These are phyloP conservation scores for Lycodopsis pacificus DNA, from an alignment of 2,797 vertebrate genomes.

Conservation along the genomic window DNA sequence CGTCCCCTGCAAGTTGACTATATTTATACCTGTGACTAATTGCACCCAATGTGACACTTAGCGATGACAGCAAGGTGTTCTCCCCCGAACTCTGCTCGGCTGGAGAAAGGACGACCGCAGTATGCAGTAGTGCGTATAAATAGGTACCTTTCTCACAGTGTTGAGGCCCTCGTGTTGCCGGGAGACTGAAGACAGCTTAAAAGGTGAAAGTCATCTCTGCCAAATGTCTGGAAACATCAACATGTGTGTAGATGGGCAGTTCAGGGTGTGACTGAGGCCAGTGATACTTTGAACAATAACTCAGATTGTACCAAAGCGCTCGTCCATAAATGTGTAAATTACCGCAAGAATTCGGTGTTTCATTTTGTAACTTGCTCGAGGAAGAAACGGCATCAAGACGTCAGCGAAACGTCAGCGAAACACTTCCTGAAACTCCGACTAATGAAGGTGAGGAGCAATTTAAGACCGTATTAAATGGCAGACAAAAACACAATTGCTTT, in stretches of 20 bases:
- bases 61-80: slow-evolving; percentile 53
- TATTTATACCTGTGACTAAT: slow-evolving; percentile 84
- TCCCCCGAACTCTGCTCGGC: slow-evolving; percentile 22
- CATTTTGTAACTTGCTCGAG: background rate
- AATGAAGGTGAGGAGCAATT: slow-evolving; percentile 30
- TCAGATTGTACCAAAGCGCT: background rate
- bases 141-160: background rate
- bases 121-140: background rate
- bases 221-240: slow-evolving; percentile 69
- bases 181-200: slow-evolving; percentile 66
- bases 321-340: background rate
- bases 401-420: background rate
- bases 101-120: slow-evolving; percentile 17
- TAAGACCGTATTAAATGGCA: slow-evolving; percentile 23
- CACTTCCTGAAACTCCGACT: background rate
- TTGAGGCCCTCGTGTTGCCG: slow-evolving; percentile 51
- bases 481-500: slow-evolving; percentile 46
- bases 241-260: slow-evolving; percentile 29
- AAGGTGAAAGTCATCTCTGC: slow-evolving; percentile 61
- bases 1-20: slow-evolving; percentile 73
- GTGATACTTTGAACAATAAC: background rate
- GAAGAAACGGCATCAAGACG: background rate
- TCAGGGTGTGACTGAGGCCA: background rate
- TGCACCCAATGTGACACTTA: slow-evolving; percentile 75
- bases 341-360: background rate